Conservation (phyloP, 2,888 invertebrate genomes). For the Harpalus rubripes region DNA sequence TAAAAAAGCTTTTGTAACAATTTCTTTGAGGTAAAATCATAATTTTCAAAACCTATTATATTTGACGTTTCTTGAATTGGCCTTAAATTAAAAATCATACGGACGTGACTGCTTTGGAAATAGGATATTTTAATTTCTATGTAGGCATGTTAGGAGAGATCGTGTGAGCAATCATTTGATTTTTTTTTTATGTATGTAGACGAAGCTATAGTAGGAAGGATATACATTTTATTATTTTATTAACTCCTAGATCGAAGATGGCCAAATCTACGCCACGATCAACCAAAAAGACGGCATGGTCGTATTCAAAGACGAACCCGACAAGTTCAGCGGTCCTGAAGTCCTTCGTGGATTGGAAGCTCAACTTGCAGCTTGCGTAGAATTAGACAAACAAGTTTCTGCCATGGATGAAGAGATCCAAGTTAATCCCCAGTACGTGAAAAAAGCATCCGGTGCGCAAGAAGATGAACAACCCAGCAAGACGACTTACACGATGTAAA, state of each 20-base stretch:
- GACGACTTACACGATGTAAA: slow-evolving; percentile 77
- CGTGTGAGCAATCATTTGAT: too few species aligned
- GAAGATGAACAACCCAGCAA: slow-evolving; percentile 77
- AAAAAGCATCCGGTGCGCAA: slow-evolving; percentile 76
- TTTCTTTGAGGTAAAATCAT: too few species aligned
- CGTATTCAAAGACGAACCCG: slow-evolving; percentile 96
- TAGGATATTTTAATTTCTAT: too few species aligned
- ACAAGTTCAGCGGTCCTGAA: slow-evolving; percentile 94
- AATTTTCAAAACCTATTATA: too few species aligned
- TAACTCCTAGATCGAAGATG: slow-evolving; percentile 91
- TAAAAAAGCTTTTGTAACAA: too few species aligned
- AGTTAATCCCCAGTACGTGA: slow-evolving; percentile 88
- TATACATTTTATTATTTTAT: too few species aligned
- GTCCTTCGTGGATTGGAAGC: slow-evolving; percentile 93
- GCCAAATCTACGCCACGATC: slow-evolving; percentile 97
- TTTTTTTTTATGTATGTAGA: too few species aligned
- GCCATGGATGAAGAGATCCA: slow-evolving; percentile 97
- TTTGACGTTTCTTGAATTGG: too few species aligned
- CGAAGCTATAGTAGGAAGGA: too few species aligned
- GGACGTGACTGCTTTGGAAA: too few species aligned
- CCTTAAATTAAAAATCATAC: too few species aligned
- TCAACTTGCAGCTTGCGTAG: slow-evolving; percentile 91
- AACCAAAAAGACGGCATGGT: slow-evolving; percentile 99
- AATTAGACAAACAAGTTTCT: slow-evolving; percentile 91
- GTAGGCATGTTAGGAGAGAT: too few species aligned